Evolutionary conservation across 2,888 invertebrate genomes (phyloP).

Genomic region (Quadroppia sp.): DNA sequence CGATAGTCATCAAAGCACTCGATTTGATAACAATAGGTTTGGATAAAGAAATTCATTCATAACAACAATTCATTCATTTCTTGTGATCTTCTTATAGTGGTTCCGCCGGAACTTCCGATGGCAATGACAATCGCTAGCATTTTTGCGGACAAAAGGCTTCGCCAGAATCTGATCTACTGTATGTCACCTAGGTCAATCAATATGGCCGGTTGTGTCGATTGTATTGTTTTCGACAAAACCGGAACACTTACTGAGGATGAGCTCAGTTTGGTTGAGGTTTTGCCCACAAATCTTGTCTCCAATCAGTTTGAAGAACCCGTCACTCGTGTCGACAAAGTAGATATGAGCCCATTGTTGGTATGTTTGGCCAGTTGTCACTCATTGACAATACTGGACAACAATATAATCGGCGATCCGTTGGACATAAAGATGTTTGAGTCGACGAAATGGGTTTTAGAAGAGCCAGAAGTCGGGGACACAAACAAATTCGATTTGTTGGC

Average conservation of each 20-base stretch:
- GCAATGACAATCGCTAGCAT: constrained; percentile 48
- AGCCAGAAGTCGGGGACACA: constrained; percentile 50
- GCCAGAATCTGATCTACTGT: constrained; percentile 50
- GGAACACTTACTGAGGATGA: constrained; percentile 49
- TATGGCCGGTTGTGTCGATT: constrained; percentile 50
- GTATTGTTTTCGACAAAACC: constrained; percentile 52
- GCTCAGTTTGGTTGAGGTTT: constrained; percentile 45
- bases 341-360: constrained; percentile 31
- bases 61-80: background rate
- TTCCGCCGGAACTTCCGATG: constrained; percentile 46
- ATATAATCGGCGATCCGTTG: constrained; percentile 55
- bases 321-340: background rate
- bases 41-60: background rate
- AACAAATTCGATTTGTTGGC: constrained; percentile 54
- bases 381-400: constrained; percentile 54
- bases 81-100: background rate
- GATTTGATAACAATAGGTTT: constrained; percentile 39
- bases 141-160: constrained; percentile 50
- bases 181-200: constrained; percentile 51
- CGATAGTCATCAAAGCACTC: constrained; percentile 34
- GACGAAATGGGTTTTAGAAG: constrained; percentile 53
- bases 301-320: background rate
- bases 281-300: background rate
- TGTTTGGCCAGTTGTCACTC: constrained; percentile 57
- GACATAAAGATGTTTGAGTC: constrained; percentile 57